phyloP scores from a whole-genome alignment of 1,140 invertebrate genomes.

The Drosophila bocki region DNA sequence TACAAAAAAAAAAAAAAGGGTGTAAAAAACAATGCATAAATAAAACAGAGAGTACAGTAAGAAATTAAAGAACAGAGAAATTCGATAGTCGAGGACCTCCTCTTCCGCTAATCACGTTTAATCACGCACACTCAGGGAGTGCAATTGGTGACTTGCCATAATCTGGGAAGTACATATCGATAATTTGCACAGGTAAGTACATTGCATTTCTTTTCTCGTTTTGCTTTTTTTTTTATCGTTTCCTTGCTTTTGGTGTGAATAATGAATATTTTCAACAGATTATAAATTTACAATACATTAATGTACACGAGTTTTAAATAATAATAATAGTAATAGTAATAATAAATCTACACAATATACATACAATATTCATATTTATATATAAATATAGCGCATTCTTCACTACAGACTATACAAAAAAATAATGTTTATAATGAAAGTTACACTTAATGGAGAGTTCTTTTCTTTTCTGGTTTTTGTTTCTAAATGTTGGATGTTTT shows the following conservation, averaged over 20 bases:
- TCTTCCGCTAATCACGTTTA: slow-evolving; percentile 27
- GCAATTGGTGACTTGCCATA: no score
- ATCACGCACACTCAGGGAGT: not conserved
- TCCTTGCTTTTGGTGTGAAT: slow-evolving; percentile 69
- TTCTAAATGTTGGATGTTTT: slow-evolving; percentile 15
- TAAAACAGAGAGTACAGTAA: slow-evolving; percentile 34
- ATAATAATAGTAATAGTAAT: slow-evolving; percentile 66
- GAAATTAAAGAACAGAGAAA: slow-evolving; percentile 50
- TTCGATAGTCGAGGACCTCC: slow-evolving; percentile 41
- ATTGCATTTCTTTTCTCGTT: slow-evolving; percentile 34
- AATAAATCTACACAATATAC: slow-evolving; percentile 72
- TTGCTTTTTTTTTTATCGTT: slow-evolving; percentile 22
- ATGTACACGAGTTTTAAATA: slow-evolving; percentile 73
- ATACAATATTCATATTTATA: slow-evolving; percentile 57
- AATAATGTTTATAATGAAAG: slow-evolving; percentile 57
- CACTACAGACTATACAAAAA: slow-evolving; percentile 58
- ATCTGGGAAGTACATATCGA: slow-evolving; percentile 9
- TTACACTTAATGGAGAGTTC: slow-evolving; percentile 76
- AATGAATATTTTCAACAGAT: slow-evolving; percentile 72
- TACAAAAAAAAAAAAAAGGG: slow-evolving; percentile 20
- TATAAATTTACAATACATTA: slow-evolving; percentile 79
- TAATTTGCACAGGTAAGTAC: slow-evolving; percentile 57
- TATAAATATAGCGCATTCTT: slow-evolving; percentile 63
- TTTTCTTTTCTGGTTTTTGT: slow-evolving; percentile 15
- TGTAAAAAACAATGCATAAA: slow-evolving; percentile 11